Conservation (phyloP, 2,797 vertebrate genomes). For the Labroides dimidiatus region DNA sequence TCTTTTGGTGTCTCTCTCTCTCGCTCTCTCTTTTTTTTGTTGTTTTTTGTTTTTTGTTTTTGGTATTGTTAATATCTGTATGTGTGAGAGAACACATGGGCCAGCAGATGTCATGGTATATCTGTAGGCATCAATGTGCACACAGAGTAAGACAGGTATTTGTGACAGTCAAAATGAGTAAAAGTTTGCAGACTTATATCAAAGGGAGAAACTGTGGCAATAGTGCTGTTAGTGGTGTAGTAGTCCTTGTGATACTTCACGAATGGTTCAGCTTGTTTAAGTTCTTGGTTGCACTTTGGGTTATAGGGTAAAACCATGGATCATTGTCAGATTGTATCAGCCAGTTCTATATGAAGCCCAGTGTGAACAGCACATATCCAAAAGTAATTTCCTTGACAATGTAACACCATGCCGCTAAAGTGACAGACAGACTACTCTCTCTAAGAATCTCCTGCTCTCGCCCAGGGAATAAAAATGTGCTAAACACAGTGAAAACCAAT, state of each 20-base stretch:
- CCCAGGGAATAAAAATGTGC: slow-evolving; percentile 76
- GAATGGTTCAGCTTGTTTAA: slow-evolving; percentile 37
- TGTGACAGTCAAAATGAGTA: background rate
- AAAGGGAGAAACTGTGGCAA: background rate
- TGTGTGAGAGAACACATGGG: too few relatives aligned
- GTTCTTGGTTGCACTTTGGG: slow-evolving; percentile 38
- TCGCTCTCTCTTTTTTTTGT: too few relatives aligned
- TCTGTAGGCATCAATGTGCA: background rate
- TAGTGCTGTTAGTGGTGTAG: background rate
- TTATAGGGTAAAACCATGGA: slow-evolving; percentile 52
- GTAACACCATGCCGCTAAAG: slow-evolving; percentile 64
- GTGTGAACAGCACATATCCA: slow-evolving; percentile 67
- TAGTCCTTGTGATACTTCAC: slow-evolving; percentile 5
- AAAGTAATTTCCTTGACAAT: slow-evolving; percentile 75
- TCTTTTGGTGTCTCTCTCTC: too few relatives aligned
- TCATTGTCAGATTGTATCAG: slow-evolving; percentile 71
- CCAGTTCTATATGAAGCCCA: slow-evolving; percentile 48
- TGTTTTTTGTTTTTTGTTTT: too few relatives aligned
- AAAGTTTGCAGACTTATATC: background rate
- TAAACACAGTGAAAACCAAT: slow-evolving; percentile 81
- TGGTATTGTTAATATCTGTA: too few relatives aligned
- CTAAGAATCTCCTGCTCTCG: slow-evolving; percentile 63
- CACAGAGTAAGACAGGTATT: background rate
- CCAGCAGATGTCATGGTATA: too few relatives aligned
- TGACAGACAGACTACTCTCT: slow-evolving; percentile 74